Evolutionary conservation across 2,797 vertebrate species (phyloP), one percentile per base, ranked within the genome.

Genomic region (Coluber constrictor): DNA sequence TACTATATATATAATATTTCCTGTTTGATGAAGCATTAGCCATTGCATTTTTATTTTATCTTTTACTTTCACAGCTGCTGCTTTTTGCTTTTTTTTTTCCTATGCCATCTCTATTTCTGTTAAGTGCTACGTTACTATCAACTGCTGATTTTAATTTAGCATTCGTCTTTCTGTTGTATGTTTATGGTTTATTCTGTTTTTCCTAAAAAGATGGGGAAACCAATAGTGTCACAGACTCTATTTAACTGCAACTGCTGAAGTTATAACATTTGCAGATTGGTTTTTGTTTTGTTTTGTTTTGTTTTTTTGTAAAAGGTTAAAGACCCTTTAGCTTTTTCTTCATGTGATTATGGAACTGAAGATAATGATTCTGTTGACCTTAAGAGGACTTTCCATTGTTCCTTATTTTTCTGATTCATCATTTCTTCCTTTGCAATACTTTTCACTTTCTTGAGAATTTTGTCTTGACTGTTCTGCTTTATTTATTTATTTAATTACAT

Each of bases 281-380:
- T 0, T 18, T 5, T 57, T 1, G 8, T 32, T 63, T 51, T 51
- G 51, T 5, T 57, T 1, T 37, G 37, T 16, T 32, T 1, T 51
- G 47, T 18, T 32, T 63, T n/a, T 66, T 7, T 16, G 66, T 32
- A 13, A 70, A 70, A 70, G 66, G n/a, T 70, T 32, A 70, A 70
- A 70, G 66, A 32, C 16, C 66, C 93, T 94, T 97, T 96, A 94
- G 94, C 90, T 86, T 94, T 94, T 90, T 57, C 7, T 29, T 96
- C 95, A 94, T 93, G 90, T 93, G 93, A 90, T 20, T 66, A 89
- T 55, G 94, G 95, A 95, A 95, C 94, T 95, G 94, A 93, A 95
- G 94, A 63, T 61, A 92, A 87, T 87, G 93, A 94, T 91, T 97
- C 96, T 92, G 95, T 60, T 90, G 96, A 95, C 83, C 94, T 92